Base-by-base conservation (phyloP, 1,140 invertebrate genomes). In the Diuraphis noxia region DNA sequence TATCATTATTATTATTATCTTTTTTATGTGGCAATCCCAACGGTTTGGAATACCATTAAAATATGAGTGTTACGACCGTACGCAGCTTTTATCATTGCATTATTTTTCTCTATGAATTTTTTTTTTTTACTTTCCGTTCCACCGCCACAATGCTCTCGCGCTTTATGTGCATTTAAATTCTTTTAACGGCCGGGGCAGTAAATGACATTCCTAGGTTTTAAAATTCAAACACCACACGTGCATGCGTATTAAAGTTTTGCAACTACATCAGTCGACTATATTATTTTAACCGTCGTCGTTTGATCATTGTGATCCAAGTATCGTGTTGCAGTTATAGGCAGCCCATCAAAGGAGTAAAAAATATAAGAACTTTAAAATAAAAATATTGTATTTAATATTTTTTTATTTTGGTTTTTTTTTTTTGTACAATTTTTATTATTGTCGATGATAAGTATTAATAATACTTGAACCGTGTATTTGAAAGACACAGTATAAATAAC, bases 41-140 rank as follows among this genome's bases (percentile, higher is more conserved):
- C 40, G 38, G 81, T 41, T 82, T n/a, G 81, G 40, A 41, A 82
- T 82, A 82, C 81, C 36, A 41, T 82, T 82, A 82, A 82, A 82
- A 82, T 82, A 72, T n/a, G 56, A 72, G 56, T 72, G 38, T 82
- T 82, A 82, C 38, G 40, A 82, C 81, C 38, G 40, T 41, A 41
- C 30, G 56, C 56, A 13, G 81, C 10, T 82, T 38, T 82, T 40
- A 82, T 82, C 81, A n/a, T 82, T 82, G 81, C 38, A 41, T 82
- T 41, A 40, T 82, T 82, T 82, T 40, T 41, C 40, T 82, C 81
- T 82, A 82, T 41, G 81, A 25, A 81, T 81, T 63, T 63, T 72
- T 72, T 63, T 63, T 72, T 72, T 72, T n/a, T 72, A 72, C 56
- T 72, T 72, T 72, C 56, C 56, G n/a, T 72, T 72, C 56, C 10